phyloP scores from a whole-genome alignment of 2,888 invertebrate species.

The Melitaea athalia region DNA sequence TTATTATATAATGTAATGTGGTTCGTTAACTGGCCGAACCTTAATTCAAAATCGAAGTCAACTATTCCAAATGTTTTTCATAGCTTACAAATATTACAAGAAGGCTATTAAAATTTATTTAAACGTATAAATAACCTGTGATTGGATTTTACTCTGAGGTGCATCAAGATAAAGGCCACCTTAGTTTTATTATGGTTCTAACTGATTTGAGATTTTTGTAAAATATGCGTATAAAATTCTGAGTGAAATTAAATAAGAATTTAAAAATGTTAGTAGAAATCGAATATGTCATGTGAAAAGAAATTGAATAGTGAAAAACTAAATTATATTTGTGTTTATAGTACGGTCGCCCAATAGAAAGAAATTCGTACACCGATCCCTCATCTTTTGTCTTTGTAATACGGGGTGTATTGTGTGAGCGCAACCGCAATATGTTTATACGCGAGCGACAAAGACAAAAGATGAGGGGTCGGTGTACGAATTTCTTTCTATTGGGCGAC shows the following conservation, averaged over 20 bases:
- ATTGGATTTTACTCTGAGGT: not conserved
- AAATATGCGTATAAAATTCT: not conserved
- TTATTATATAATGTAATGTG: not conserved
- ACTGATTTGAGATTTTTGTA: not conserved
- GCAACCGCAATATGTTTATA: no score
- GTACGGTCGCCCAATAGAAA: no score
- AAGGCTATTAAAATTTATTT: not conserved
- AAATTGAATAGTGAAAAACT: slow-evolving; percentile 3
- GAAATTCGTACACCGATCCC: no score
- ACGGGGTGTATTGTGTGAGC: no score
- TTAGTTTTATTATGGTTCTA: not conserved
- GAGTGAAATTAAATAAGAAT: not conserved
- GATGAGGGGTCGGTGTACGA: no score
- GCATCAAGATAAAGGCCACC: not conserved
- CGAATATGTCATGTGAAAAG: not conserved
- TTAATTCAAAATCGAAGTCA: not conserved
- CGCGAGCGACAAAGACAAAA: no score
- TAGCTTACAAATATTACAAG: not conserved
- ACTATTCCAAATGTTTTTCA: not conserved
- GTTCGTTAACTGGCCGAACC: not conserved
- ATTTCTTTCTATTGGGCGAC: no score
- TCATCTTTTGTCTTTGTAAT: no score
- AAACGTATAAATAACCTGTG: not conserved
- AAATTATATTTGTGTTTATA: not conserved
- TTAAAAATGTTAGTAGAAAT: not conserved